Base-by-base conservation (phyloP, 2,113 vertebrate species). In the Apodemus speciosus region DNA sequence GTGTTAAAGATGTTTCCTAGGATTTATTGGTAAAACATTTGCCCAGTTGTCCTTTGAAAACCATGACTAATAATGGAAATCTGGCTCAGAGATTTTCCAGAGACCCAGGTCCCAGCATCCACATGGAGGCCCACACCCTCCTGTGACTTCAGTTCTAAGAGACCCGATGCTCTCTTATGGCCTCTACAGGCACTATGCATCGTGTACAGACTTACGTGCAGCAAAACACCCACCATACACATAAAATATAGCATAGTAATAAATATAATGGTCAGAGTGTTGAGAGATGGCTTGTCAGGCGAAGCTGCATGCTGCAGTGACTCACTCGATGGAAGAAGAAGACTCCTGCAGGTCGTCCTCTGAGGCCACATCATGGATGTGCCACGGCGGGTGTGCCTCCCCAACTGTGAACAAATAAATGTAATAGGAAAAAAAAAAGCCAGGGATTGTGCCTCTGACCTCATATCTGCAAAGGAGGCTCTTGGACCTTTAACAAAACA, bases 401-500 rank as follows among this genome's bases (percentile, higher is more conserved):
- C 23, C 53, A 38, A 7, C n/a, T 81, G 16, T 27, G 35, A 38
- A 58, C 23, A 80, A n/a, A 80, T 60, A 60, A 81, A 60, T 60
- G n/a, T 81, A 30, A 81, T 81, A 81, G 53, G 6, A 56, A 14
- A 27, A 40, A 62, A 64, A 66, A 66, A 32, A 32, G 88, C 35
- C 13, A 27, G 60, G 68, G 68, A 75, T 89, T 6, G 6, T 60
- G 38, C 16, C 87, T 91, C 71, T 56, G 88, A n/a, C 71, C 3
- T 84, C 56, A 20, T 23, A 58, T 60, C 72, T 88, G 25, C 76
- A 80, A 4, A 91, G 66, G 53, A 94, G 32, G 51, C 35, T 30
- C 91, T 53, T 38, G 87, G 71, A 83, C 53, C 62, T 88, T 18
- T 91, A 64, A 94, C 30, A 92, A 89, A 38, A 93, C 1, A 49